A percentile compares a stretch with the other conserved stretches of the same genome.
Conservation (phyloP, 2,888 invertebrate species). For the Hyppa rectilinea region DNA sequence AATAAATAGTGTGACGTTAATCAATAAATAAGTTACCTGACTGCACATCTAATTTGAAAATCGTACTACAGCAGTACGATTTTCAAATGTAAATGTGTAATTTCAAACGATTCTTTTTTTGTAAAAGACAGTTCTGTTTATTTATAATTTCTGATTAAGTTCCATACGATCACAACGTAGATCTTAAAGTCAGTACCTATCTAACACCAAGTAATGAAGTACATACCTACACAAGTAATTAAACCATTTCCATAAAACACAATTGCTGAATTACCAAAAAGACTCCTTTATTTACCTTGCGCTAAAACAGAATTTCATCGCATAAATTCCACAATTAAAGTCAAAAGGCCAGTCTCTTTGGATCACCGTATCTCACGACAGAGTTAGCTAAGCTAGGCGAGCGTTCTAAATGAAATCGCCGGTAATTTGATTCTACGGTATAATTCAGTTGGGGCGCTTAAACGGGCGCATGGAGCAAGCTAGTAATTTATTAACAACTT, state of each 20-base stretch:
- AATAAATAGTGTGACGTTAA: neutral
- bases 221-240: slow-evolving; percentile 11
- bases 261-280: slow-evolving; percentile 19
- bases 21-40: neutral
- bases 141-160: neutral
- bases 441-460: slow-evolving; percentile 61
- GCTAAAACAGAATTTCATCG: slow-evolving; percentile 36
- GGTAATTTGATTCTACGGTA: slow-evolving; percentile 70
- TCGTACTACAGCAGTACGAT: too few relatives aligned
- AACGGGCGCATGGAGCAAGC: slow-evolving; percentile 41
- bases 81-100: too few relatives aligned
- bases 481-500: slow-evolving; percentile 52
- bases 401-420: slow-evolving; percentile 68
- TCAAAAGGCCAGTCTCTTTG: slow-evolving; percentile 41
- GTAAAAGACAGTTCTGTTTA: neutral
- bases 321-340: slow-evolving; percentile 55
- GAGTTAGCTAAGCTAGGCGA: slow-evolving; percentile 54
- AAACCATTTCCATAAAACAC: slow-evolving; percentile 33
- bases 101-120: too few relatives aligned
- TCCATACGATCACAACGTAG: neutral
- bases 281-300: slow-evolving; percentile 19
- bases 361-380: slow-evolving; percentile 46
- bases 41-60: neutral
- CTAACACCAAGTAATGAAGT: neutral
- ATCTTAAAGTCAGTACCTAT: neutral